phyloP scores from a whole-genome alignment of 2,113 vertebrate genomes.

The Climacteris rufus region DNA sequence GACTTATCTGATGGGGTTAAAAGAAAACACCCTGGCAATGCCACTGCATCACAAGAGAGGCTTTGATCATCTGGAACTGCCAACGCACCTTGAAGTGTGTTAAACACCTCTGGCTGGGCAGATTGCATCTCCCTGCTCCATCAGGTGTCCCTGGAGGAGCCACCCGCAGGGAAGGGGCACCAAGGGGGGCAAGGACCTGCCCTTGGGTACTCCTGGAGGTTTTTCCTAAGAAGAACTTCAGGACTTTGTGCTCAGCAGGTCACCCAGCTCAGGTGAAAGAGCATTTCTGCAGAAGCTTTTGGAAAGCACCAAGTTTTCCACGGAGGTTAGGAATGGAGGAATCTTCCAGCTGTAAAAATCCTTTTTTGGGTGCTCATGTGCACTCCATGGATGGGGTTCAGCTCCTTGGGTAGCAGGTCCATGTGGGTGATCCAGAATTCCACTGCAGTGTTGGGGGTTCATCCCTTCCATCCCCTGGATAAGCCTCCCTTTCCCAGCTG shows the following conservation, averaged over 20 bases:
- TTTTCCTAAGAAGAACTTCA: not conserved
- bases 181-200: not conserved
- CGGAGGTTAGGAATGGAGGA: not conserved
- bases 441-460: not conserved
- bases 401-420: not conserved
- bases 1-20: slow-evolving; percentile 35
- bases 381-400: not conserved
- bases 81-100: not conserved
- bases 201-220: not conserved
- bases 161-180: not conserved
- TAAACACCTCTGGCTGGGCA: not conserved
- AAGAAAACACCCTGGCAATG: slow-evolving; percentile 9
- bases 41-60: slow-evolving; percentile 8
- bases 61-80: slow-evolving; percentile 39
- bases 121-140: not conserved
- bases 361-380: not conserved
- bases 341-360: not conserved
- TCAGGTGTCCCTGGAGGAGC: not conserved
- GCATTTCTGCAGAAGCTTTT: not conserved
- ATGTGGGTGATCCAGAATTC: not conserved
- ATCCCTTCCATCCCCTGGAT: not conserved
- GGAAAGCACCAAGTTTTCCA: not conserved
- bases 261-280: not conserved
- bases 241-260: not conserved
- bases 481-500: not conserved